Conservation (phyloP, 2,797 vertebrate genomes). For the Myotis pilosus region DNA sequence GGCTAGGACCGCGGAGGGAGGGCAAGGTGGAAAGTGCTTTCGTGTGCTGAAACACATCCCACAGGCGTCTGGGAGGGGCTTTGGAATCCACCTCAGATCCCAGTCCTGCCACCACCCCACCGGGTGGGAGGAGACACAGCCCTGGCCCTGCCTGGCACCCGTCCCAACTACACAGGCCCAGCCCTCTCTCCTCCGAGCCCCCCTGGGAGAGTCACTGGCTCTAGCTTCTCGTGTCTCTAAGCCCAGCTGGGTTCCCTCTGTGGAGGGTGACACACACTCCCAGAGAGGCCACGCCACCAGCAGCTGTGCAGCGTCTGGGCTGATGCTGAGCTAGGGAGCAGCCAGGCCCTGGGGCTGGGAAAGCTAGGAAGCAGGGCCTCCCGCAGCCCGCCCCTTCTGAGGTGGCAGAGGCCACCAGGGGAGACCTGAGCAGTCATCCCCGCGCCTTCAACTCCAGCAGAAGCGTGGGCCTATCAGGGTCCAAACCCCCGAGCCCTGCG, state of each 20-base stretch:
- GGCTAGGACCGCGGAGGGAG: constrained; percentile 39
- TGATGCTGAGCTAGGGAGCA: not conserved
- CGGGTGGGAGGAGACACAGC: not conserved
- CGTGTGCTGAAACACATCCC: not conserved
- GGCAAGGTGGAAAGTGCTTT: constrained; percentile 1
- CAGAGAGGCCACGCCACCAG: not conserved
- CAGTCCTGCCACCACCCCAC: not conserved
- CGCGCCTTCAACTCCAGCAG: not conserved
- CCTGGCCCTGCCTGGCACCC: not conserved
- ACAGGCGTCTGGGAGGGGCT: not conserved
- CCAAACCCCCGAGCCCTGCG: not conserved
- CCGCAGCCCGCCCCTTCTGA: not conserved
- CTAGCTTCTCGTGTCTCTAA: not conserved
- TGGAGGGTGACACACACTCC: not conserved
- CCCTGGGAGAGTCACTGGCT: not conserved
- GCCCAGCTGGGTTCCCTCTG: not conserved
- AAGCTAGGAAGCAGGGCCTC: not conserved
- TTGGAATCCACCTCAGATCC: not conserved
- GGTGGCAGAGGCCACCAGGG: not conserved
- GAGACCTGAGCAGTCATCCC: not conserved
- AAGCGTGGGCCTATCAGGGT: not conserved
- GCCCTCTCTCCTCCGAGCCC: not conserved
- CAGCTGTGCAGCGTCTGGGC: not conserved
- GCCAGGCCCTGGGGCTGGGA: not conserved
- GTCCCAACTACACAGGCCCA: not conserved